These are phyloP conservation scores for Microtus californicus DNA, from an alignment of 2,797 vertebrate genomes.

Conservation along the genomic window DNA sequence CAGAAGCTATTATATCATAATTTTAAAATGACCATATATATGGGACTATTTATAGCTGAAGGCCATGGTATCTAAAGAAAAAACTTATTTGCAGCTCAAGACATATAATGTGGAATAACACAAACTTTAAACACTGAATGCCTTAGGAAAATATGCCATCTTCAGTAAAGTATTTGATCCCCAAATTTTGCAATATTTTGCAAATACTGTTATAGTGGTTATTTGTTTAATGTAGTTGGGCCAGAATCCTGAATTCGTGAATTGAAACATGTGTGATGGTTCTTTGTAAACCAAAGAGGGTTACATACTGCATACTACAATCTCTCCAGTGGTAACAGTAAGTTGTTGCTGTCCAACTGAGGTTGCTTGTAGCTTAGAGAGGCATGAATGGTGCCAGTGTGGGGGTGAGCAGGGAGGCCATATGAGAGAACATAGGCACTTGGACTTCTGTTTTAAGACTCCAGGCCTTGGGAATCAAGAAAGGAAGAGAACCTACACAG, in stretches of 20 bases:
- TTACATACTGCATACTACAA: not conserved
- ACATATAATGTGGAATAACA: slow-evolving; percentile 73
- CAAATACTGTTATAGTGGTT: slow-evolving; percentile 80
- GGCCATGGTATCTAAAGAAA: slow-evolving; percentile 72
- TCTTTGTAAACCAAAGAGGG: not conserved
- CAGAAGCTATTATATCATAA: slow-evolving; percentile 67
- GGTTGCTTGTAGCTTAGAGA: not conserved
- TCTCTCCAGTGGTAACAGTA: slow-evolving; percentile 9
- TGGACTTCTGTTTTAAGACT: not conserved
- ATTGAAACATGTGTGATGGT: slow-evolving; percentile 81
- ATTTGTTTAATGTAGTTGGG: slow-evolving; percentile 83
- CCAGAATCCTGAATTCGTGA: slow-evolving; percentile 78
- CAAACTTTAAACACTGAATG: slow-evolving; percentile 80
- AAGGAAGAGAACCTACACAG: not conserved
- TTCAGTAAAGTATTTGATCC: slow-evolving; percentile 82
- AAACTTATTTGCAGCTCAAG: slow-evolving; percentile 78
- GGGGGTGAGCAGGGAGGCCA: not conserved
- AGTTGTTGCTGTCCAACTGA: not conserved
- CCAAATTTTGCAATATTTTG: slow-evolving; percentile 78
- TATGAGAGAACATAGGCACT: not conserved
- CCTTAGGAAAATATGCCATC: slow-evolving; percentile 81
- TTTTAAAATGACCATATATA: slow-evolving; percentile 68
- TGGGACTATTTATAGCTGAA: slow-evolving; percentile 63
- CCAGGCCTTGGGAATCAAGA: not conserved
- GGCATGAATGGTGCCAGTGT: not conserved